Base-by-base conservation (phyloP, 2,888 invertebrate species). In the Stictocephala bisonia region DNA sequence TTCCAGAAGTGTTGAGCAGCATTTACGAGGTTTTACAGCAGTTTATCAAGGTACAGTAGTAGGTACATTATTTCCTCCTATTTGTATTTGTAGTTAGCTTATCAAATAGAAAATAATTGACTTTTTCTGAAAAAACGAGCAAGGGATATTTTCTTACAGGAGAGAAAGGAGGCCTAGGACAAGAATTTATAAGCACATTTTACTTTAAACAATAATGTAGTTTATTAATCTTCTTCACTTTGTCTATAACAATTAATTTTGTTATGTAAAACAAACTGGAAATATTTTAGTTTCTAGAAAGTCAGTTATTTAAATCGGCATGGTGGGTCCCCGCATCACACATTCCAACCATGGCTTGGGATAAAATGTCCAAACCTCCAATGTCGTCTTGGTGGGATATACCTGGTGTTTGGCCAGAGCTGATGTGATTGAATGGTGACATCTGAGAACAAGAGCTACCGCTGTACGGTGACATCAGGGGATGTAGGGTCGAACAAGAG, bases 31-130 rank as follows among this genome's bases (percentile, higher is more conserved):
- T 26, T 26, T 56, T 56, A 56, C 56, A 56, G 56, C 26, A 56
- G 56, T 56, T 56, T 15, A 27, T 56, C n/a, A 56, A 56, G 56
- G 56, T 56, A 56, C 56, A 56, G 56, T n/a, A n/a, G n/a, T n/a
- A n/a, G n/a, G n/a, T 56, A 56, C 27, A 56, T 56, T 56, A 9
- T 56, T 26, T 26, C 22, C 56, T 26, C 35, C 7, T 35, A 35
- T 35, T 35, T 35, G 35, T 56, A 56, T 56, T 56, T 56, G 7
- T 56, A 56, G 27, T 26, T 7, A 24, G 18, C 3, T 24, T 50
- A 56, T 56, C 27, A 56, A 56, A 56, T 29, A 56, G 27, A 24
- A 56, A 56, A 29, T 56, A 51, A 51, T 51, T 51, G 53, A 11
- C 20, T 9, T 26, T 56, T 56, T 31, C 58, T 58, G 58, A 18